These are phyloP conservation scores for Gasterosteus nipponicus DNA, from an alignment of 2,113 vertebrate species.

Conservation along the genomic window DNA sequence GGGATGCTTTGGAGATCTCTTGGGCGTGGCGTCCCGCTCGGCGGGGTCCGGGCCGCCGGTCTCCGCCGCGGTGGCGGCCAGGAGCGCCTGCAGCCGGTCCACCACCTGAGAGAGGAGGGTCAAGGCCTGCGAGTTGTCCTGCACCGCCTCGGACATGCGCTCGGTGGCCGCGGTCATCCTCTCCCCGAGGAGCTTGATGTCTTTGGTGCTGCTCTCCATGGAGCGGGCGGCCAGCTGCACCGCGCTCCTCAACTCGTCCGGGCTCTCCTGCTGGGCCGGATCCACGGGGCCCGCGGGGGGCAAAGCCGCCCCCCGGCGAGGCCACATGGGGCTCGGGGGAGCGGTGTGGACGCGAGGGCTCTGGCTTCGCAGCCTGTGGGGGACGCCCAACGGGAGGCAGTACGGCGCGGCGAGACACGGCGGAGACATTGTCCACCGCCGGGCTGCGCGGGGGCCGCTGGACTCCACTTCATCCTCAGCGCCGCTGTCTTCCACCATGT, in stretches of 20 bases:
- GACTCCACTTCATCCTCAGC: constrained; percentile 17
- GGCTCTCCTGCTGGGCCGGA: constrained; percentile 69
- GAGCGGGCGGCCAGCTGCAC: constrained; percentile 69
- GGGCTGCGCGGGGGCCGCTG: not conserved
- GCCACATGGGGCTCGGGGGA: constrained; percentile 70
- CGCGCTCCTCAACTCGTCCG: constrained; percentile 67
- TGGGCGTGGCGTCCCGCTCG: not conserved
- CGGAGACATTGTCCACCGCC: constrained; percentile 31
- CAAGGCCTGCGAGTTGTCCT: constrained; percentile 75
- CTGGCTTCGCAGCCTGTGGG: not conserved
- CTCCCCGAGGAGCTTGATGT: constrained; percentile 69
- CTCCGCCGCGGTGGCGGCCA: constrained; percentile 29
- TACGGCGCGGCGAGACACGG: constrained; percentile 34
- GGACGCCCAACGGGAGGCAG: constrained; percentile 29
- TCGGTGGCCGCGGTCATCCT: constrained; percentile 69
- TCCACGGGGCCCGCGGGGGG: constrained; percentile 26
- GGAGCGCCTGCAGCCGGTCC: constrained; percentile 65
- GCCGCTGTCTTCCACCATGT: constrained; percentile 47
- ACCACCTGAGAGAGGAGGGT: constrained; percentile 69
- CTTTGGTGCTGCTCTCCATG: constrained; percentile 74
- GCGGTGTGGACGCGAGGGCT: constrained; percentile 58
- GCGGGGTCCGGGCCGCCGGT: not conserved
- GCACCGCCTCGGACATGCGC: constrained; percentile 71
- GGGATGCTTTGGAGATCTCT: constrained; percentile 10
- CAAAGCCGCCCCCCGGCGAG: constrained; percentile 14